Evolutionary conservation across 2,113 vertebrate genomes (phyloP), one percentile per base, ranked within the genome.

Genomic region (Camelus bactrianus): DNA sequence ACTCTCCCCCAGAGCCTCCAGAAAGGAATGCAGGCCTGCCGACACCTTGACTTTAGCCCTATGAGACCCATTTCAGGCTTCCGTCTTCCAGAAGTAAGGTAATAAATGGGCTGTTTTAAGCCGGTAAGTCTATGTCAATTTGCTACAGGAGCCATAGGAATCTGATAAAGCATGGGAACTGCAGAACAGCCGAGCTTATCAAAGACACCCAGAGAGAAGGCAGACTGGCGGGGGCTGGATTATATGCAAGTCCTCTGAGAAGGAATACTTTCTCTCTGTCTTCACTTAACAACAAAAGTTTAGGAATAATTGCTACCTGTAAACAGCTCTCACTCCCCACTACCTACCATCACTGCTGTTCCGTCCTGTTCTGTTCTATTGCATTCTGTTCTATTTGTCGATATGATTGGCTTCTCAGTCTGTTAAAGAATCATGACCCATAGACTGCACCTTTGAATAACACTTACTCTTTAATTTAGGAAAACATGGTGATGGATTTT

Each of bases 131-230:
- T 48, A 20, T 12, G 26, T 8, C n/a, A 8, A 65, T 16, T 22
- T 35, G 46, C 58, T 22, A n/a, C 16, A 50, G 16, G 60, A 35
- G 20, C 60, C 28, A 11, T 0, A 24, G 38, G 30, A 30, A 69
- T 2, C 8, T 0, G 13, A 26, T 2, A 8, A 10, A 8, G 19
- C 26, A 0, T 1, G 26, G 64, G 52, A 4, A 7, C 19, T 13
- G 42, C 11, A 5, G 35, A 10, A 54, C 0, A 8, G 50, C 13
- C 6, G 5, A 0, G 50, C n/a, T 90, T 15, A 17, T 64, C 26
- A 28, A 19, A 88, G 48, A n/a, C 26, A 5, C 5, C 9, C 32
- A n/a, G 20, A 22, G 6, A 4, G 35, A 28, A 62, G 58, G 72
- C 8, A 14, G 58, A 14, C 2, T 8, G n/a, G 32, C 38, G 38